phyloP scores from a whole-genome alignment of 2,113 vertebrate genomes.

The Peromyscus maniculatus region DNA sequence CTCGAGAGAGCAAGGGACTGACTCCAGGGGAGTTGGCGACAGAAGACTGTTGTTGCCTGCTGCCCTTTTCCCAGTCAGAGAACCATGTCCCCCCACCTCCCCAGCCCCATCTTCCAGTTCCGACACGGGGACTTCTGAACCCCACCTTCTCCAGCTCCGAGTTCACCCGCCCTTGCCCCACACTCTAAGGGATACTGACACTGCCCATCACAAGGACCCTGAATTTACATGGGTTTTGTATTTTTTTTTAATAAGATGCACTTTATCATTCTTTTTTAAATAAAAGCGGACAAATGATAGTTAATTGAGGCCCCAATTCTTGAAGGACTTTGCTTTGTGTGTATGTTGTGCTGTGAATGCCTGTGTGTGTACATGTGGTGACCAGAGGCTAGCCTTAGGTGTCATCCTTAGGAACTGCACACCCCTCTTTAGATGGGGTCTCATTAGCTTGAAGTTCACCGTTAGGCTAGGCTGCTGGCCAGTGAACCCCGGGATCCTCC shows the following conservation, averaged over 20 bases:
- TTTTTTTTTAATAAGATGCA: slow-evolving; percentile 79
- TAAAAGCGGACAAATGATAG: slow-evolving; percentile 63
- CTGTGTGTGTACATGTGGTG: neutral
- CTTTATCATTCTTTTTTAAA: slow-evolving; percentile 78
- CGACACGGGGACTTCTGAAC: neutral
- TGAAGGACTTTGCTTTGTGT: neutral
- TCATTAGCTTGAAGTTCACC: neutral
- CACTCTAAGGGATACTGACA: slow-evolving; percentile 22
- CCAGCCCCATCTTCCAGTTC: neutral
- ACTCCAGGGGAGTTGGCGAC: neutral
- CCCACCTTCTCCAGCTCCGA: neutral
- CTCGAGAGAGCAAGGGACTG: neutral
- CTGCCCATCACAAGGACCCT: slow-evolving; percentile 57
- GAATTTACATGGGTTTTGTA: slow-evolving; percentile 73
- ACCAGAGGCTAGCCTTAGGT: neutral
- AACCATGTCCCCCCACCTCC: neutral
- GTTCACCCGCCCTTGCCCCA: neutral
- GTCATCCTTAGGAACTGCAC: neutral
- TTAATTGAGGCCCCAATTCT: neutral
- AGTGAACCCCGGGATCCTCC: neutral
- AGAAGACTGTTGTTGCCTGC: neutral
- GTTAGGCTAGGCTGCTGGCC: neutral
- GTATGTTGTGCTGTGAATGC: neutral
- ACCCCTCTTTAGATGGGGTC: too few relatives aligned
- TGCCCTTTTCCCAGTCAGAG: neutral